These are phyloP conservation scores for Paratilapia polleni DNA, from an alignment of 2,113 vertebrate species.

Conservation along the genomic window DNA sequence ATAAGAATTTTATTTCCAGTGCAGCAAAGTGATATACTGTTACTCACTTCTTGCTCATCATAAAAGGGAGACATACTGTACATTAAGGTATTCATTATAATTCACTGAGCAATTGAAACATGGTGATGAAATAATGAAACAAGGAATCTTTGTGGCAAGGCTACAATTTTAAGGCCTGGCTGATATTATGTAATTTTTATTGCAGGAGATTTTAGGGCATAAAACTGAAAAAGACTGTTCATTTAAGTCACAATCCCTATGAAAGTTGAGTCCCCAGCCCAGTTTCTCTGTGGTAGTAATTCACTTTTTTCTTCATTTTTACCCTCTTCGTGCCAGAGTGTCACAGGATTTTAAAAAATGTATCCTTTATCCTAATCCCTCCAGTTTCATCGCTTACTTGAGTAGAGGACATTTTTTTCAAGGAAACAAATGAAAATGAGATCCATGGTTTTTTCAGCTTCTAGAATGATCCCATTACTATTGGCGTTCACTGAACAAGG, in stretches of 20 bases:
- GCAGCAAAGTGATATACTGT: background rate
- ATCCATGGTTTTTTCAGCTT: constrained; percentile 6
- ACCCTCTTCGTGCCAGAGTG: background rate
- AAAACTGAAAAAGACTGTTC: background rate
- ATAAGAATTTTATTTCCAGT: background rate
- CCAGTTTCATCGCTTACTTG: background rate
- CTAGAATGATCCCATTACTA: constrained; percentile 26
- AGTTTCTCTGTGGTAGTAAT: background rate
- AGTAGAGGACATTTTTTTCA: background rate
- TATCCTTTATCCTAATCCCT: background rate
- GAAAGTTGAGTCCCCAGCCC: background rate
- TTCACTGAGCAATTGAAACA: background rate
- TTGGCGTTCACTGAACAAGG: background rate
- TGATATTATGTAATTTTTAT: background rate
- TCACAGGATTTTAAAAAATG: too few relatives aligned
- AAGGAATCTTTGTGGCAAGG: background rate
- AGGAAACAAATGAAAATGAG: constrained; percentile 17
- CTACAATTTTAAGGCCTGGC: background rate
- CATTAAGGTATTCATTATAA: background rate
- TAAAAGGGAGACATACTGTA: background rate
- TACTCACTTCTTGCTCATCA: background rate
- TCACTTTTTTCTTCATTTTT: background rate
- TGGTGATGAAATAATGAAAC: background rate
- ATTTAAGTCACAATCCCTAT: background rate
- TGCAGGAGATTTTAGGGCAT: background rate